phyloP scores from a whole-genome alignment of 2,113 vertebrate species.

The Pelusios castaneus region DNA sequence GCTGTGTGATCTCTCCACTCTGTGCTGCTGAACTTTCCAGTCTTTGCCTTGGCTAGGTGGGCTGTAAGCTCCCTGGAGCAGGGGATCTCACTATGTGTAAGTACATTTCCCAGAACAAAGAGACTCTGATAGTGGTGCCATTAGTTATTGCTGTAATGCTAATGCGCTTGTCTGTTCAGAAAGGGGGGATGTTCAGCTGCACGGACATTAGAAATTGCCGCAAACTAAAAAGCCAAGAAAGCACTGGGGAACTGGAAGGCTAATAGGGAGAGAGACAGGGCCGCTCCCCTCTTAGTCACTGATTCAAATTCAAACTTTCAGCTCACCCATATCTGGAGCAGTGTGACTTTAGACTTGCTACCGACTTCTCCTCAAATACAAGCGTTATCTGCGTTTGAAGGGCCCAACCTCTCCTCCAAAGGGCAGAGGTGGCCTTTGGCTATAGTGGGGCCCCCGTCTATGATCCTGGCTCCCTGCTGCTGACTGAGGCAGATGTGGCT shows the following conservation, averaged over 20 bases:
- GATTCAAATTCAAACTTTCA: accelerated
- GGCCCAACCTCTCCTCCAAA: too few species aligned
- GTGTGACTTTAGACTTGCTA: too few species aligned
- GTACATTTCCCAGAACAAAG: too few species aligned
- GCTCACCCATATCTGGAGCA: too few species aligned
- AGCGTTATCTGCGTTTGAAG: too few species aligned
- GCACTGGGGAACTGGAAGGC: accelerated
- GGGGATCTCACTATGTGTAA: background rate
- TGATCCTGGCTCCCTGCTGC: too few species aligned
- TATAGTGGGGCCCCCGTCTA: too few species aligned
- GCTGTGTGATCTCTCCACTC: background rate
- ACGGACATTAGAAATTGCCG: background rate
- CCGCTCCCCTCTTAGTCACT: background rate
- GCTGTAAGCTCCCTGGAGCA: background rate
- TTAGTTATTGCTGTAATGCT: too few species aligned
- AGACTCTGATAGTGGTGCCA: too few species aligned
- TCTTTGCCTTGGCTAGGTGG: background rate
- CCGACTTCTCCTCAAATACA: too few species aligned
- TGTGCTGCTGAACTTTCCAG: background rate
- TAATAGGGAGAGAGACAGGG: background rate
- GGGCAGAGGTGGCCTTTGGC: too few species aligned
- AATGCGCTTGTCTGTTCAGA: background rate
- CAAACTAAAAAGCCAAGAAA: conserved; percentile 9
- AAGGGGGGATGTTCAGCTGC: background rate
- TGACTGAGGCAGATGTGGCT: too few species aligned